A percentile compares a stretch with the other conserved stretches of the same genome.
These are phyloP conservation scores for Prionailurus viverrinus DNA, from an alignment of 2,113 vertebrate genomes.

Conservation along the genomic window DNA sequence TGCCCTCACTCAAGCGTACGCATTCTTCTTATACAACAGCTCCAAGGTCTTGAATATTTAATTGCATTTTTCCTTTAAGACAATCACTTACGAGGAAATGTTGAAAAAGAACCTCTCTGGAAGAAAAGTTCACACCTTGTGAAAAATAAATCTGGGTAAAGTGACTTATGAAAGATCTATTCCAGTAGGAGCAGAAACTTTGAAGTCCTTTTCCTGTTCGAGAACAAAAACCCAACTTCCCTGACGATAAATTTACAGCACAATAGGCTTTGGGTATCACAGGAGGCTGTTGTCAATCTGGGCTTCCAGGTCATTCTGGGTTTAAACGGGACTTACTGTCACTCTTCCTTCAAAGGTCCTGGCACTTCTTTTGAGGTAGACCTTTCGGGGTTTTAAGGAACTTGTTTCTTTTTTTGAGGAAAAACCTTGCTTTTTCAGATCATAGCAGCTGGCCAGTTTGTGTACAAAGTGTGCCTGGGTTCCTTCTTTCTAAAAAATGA, in stretches of 20 bases:
- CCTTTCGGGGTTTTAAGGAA: not conserved
- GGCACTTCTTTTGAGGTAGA: not conserved
- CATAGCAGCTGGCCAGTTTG: not conserved
- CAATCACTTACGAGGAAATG: constrained; percentile 75
- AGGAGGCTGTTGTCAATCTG: not conserved
- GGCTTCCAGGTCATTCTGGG: constrained; percentile 44
- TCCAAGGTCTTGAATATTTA: constrained; percentile 75
- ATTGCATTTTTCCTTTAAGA: constrained; percentile 68
- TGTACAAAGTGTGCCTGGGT: not conserved
- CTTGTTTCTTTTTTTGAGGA: constrained; percentile 5
- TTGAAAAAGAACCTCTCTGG: constrained; percentile 61
- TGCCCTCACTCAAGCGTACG: constrained; percentile 59
- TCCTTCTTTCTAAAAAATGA: constrained; percentile 56
- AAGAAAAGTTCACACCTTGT: constrained; percentile 34
- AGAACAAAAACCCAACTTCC: constrained; percentile 66
- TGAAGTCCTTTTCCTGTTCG: constrained; percentile 71
- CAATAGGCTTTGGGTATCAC: not conserved
- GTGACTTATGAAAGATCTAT: constrained; percentile 72
- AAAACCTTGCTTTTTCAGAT: not conserved
- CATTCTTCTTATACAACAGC: constrained; percentile 72
- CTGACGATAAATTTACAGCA: constrained; percentile 57
- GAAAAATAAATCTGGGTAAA: constrained; percentile 73
- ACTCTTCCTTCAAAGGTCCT: not conserved
- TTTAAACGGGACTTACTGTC: constrained; percentile 47
- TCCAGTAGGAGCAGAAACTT: constrained; percentile 44